phyloP scores from a whole-genome alignment of 2,888 invertebrate species.

The Drepana falcataria region DNA sequence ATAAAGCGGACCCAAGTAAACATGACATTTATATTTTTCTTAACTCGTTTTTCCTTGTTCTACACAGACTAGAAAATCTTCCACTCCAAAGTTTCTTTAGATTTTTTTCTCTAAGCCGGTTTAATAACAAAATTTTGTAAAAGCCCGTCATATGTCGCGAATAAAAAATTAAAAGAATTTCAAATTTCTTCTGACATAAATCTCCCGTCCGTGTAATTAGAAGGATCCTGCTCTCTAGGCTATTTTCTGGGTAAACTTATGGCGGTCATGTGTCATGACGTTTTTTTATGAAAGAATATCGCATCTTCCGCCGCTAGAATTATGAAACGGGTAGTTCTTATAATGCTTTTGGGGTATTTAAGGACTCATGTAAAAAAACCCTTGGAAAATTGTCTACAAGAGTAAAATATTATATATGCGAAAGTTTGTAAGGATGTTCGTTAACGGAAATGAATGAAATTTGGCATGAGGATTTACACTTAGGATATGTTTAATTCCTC shows the following conservation, averaged over 20 bases:
- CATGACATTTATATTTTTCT: conserved; percentile 43
- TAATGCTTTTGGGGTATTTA: conserved; percentile 18
- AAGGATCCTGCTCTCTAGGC: conserved; percentile 58
- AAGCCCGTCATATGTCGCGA: conserved; percentile 29
- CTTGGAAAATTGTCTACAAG: conserved; percentile 11
- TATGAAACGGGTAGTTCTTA: conserved; percentile 33
- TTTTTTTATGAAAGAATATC: conserved; percentile 62
- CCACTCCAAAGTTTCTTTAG: background rate
- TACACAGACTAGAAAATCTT: background rate
- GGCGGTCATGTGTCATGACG: conserved; percentile 67
- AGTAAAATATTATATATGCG: conserved; percentile 2
- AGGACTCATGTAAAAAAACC: conserved; percentile 1
- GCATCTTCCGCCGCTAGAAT: conserved; percentile 41
- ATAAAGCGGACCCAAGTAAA: conserved; percentile 53
- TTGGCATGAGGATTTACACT: too few species aligned
- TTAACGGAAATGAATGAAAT: too few species aligned
- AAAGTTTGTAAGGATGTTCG: too few species aligned
- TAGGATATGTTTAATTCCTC: too few species aligned
- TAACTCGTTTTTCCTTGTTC: conserved; percentile 25
- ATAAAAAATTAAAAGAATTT: conserved; percentile 69
- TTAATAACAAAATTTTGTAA: conserved; percentile 16
- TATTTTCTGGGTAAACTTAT: conserved; percentile 64
- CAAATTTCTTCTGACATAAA: conserved; percentile 66
- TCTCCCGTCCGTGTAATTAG: conserved; percentile 72
- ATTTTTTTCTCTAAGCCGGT: background rate